Evolutionary conservation across 2,113 vertebrate genomes (phyloP).

Genomic region (Chinchilla lanigera): DNA sequence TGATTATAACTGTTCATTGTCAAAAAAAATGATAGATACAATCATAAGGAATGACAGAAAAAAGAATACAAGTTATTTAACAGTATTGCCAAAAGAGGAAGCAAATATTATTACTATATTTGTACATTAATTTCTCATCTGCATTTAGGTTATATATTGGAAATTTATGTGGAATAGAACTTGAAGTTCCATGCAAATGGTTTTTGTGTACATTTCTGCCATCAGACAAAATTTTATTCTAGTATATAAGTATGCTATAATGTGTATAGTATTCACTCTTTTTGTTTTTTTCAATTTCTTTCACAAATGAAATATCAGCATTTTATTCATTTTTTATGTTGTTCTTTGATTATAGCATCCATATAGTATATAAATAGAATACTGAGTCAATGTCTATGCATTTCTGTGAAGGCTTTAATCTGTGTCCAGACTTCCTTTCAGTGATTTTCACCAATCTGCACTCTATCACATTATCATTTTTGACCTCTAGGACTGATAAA

Average conservation of each 20-base stretch:
- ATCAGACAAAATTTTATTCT: conserved; percentile 20
- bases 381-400: neutral
- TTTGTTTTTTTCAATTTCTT: neutral
- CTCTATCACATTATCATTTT: neutral
- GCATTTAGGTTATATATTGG: neutral
- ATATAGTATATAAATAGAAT: neutral
- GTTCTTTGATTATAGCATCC: neutral
- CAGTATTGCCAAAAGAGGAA: neutral
- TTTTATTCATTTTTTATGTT: neutral
- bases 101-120: neutral
- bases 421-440: neutral
- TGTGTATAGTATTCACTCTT: neutral
- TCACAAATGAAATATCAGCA: conserved; percentile 2
- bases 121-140: neutral
- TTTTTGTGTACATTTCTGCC: neutral
- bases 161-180: neutral
- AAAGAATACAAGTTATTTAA: neutral
- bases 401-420: neutral
- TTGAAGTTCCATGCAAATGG: neutral
- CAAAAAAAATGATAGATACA: neutral
- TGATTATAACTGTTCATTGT: conserved; percentile 17
- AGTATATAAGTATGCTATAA: neutral
- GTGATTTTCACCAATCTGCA: neutral
- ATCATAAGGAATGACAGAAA: neutral
- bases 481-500: neutral